Evolutionary conservation across 92 coral and sea anemone species (phyloP).

Genomic region (Zoanthus sansibaricus): DNA sequence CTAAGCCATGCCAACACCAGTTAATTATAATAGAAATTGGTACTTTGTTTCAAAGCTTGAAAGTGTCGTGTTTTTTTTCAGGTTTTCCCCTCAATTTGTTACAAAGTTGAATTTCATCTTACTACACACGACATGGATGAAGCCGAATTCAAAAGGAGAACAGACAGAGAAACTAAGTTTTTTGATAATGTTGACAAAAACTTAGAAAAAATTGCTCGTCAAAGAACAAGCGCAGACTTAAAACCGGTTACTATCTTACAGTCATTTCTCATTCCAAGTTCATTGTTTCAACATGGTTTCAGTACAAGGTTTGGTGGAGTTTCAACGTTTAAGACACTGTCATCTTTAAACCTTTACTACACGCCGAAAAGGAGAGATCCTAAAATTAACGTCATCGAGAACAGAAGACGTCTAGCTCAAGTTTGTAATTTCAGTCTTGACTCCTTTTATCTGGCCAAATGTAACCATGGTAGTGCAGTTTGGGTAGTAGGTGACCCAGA

Average conservation of each 20-base stretch:
- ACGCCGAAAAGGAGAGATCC: slow-evolving; percentile 83
- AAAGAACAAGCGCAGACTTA: slow-evolving; percentile 60
- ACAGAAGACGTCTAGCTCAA: slow-evolving; percentile 74
- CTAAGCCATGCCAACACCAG: no score
- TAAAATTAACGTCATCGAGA: slow-evolving; percentile 72
- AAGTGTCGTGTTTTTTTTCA: slow-evolving; percentile 23
- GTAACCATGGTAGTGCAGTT: slow-evolving; percentile 77
- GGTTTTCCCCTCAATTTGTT: slow-evolving; percentile 73
- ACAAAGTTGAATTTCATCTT: slow-evolving; percentile 66
- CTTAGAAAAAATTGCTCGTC: slow-evolving; percentile 61
- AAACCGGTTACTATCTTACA: slow-evolving; percentile 67
- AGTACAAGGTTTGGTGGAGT: slow-evolving; percentile 89
- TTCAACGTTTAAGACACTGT: slow-evolving; percentile 75
- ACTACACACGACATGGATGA: slow-evolving; percentile 67
- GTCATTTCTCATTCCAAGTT: slow-evolving; percentile 61
- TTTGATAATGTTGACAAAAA: slow-evolving; percentile 62
- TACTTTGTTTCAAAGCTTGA: no score
- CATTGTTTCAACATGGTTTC: slow-evolving; percentile 77
- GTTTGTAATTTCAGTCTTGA: slow-evolving; percentile 69
- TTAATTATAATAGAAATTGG: no score
- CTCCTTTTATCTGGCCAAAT: slow-evolving; percentile 68
- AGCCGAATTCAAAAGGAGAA: slow-evolving; percentile 56
- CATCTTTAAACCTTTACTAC: slow-evolving; percentile 81
- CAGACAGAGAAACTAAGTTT: slow-evolving; percentile 66
- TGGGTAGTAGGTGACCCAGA: slow-evolving; percentile 89